These are phyloP conservation scores for Abrostola tripartita DNA, from an alignment of 2,888 invertebrate genomes.

Conservation along the genomic window DNA sequence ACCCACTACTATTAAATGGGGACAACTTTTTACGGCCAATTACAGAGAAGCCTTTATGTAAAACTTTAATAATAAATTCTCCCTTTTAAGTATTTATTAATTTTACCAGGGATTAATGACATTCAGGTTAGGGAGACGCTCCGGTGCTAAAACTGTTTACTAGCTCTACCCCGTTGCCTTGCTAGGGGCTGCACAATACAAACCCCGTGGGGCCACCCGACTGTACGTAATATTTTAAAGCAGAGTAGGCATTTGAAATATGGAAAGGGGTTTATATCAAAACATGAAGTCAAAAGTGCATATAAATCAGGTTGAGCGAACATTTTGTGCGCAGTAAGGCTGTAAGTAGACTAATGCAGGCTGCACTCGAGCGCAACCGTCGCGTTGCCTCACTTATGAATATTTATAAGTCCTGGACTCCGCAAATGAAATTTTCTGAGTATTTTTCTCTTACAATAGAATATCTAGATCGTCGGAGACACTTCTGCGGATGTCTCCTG, in stretches of 20 bases:
- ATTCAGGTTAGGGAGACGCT: conserved; percentile 4
- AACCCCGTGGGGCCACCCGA: neutral
- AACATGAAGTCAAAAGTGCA: conserved; percentile 33
- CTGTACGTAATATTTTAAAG: conserved; percentile 3
- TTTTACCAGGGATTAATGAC: conserved; percentile 19
- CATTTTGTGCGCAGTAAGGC: conserved; percentile 37
- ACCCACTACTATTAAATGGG: neutral
- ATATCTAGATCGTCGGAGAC: conserved; percentile 39
- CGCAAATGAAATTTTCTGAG: conserved; percentile 55
- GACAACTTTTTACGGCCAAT: conserved; percentile 18
- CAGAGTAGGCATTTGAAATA: neutral
- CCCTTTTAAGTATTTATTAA: conserved; percentile 22
- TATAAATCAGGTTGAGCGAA: conserved; percentile 34
- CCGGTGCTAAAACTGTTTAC: neutral
- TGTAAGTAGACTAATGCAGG: conserved; percentile 35
- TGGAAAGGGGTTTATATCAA: conserved; percentile 16
- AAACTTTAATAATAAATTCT: conserved; percentile 31
- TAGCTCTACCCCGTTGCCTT: neutral
- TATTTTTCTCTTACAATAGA: conserved; percentile 60
- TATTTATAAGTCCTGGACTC: conserved; percentile 58
- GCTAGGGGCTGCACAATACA: conserved; percentile 2
- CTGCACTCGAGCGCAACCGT: conserved; percentile 18
- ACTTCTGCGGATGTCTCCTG: conserved; percentile 25
- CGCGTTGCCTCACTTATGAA: conserved; percentile 48
- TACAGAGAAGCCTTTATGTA: conserved; percentile 9